phyloP scores from a whole-genome alignment of 2,113 vertebrate genomes.

The Sturnira hondurensis region DNA sequence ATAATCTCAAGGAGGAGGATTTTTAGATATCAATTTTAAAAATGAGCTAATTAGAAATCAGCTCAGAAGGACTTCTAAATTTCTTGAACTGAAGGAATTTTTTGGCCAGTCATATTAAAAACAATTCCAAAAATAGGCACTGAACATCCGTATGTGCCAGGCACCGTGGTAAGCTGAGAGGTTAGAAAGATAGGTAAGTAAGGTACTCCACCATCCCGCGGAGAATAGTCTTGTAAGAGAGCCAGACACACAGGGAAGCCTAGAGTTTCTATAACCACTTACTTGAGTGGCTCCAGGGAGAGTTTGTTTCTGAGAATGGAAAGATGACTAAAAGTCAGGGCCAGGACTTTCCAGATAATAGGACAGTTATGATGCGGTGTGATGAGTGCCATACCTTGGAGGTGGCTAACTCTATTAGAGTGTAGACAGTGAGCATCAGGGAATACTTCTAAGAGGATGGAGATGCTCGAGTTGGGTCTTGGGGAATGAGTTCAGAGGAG shows the following conservation, averaged over 20 bases:
- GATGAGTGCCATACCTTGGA: neutral
- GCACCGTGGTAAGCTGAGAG: neutral
- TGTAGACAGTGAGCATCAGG: neutral
- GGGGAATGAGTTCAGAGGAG: neutral
- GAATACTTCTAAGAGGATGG: neutral
- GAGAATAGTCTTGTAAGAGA: neutral
- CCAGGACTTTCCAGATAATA: neutral
- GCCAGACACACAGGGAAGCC: neutral
- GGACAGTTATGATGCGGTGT: neutral
- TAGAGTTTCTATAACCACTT: neutral
- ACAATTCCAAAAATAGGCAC: neutral
- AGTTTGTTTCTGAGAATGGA: neutral
- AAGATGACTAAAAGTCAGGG: neutral
- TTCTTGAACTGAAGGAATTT: neutral
- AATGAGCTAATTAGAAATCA: constrained; percentile 49
- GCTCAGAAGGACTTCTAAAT: constrained; percentile 13
- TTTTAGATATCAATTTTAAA: neutral
- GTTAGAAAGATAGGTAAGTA: neutral
- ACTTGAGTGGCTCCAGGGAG: neutral
- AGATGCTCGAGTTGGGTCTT: neutral
- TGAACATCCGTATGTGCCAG: neutral
- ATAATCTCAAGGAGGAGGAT: constrained; percentile 17
- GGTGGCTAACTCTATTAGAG: neutral
- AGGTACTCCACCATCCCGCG: neutral
- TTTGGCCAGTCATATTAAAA: neutral